A percentile compares a stretch with the other conserved stretches of the same genome.
Conservation (phyloP, 2,797 vertebrate species). For the Thunnus albacares region DNA sequence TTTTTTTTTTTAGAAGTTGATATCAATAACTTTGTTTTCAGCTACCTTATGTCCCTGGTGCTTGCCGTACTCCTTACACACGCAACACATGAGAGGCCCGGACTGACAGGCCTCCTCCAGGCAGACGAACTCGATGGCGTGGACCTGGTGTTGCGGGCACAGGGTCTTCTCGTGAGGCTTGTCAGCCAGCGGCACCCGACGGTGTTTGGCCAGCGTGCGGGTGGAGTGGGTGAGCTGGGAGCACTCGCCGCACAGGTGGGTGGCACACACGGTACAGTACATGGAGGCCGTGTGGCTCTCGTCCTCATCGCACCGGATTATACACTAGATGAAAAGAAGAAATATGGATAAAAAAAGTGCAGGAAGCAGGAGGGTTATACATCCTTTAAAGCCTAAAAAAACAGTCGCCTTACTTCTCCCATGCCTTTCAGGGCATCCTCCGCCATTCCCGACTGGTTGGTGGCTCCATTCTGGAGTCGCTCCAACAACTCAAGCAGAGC, state of each 20-base stretch:
- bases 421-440: conserved; percentile 92
- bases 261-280: conserved; percentile 98
- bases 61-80: conserved; percentile 99
- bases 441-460: conserved; percentile 90
- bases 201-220: conserved; percentile 97
- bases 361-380: background rate
- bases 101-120: conserved; percentile 95
- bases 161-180: conserved; percentile 98
- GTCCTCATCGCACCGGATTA: conserved; percentile 97
- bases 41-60: conserved; percentile 98
- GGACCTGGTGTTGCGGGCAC: conserved; percentile 97
- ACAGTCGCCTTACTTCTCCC: conserved; percentile 90
- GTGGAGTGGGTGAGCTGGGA: conserved; percentile 98
- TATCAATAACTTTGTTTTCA: background rate
- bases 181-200: conserved; percentile 96
- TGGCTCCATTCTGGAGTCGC: conserved; percentile 95
- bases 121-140: conserved; percentile 98
- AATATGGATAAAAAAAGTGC: background rate
- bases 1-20: background rate
- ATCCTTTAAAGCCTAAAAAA: background rate
- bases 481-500: conserved; percentile 96
- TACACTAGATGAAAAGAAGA: conserved; percentile 81
- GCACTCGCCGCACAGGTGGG: conserved; percentile 96
- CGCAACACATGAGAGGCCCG: conserved; percentile 97
- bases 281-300: conserved; percentile 95